phyloP scores from a whole-genome alignment of 2,888 invertebrate genomes.

The Linnaemya tessellans region DNA sequence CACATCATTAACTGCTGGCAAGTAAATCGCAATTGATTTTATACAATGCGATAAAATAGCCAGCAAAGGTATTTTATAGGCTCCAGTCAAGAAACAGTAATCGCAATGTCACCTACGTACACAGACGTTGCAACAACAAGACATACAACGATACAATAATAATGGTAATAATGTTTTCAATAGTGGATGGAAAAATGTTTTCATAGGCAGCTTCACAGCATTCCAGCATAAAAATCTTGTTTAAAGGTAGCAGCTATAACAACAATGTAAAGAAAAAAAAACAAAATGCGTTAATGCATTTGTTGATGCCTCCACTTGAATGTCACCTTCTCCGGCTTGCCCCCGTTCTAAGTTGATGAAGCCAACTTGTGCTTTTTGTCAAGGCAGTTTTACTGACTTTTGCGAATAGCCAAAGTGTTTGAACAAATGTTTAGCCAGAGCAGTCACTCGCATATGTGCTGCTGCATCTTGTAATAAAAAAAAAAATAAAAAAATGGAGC shows the following conservation, averaged over 20 bases:
- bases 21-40: conserved; percentile 58
- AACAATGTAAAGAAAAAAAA: conserved; percentile 12
- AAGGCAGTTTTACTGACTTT: conserved; percentile 31
- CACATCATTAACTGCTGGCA: neutral
- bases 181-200: too few species aligned
- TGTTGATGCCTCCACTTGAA: conserved; percentile 7
- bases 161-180: conserved; percentile 23
- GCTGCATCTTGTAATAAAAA: conserved; percentile 27
- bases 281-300: conserved; percentile 56
- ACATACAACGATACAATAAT: conserved; percentile 15
- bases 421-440: conserved; percentile 60
- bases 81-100: conserved; percentile 66
- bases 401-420: conserved; percentile 63
- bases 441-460: neutral
- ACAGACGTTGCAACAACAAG: conserved; percentile 35
- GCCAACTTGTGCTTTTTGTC: conserved; percentile 55
- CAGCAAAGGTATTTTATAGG: conserved; percentile 48
- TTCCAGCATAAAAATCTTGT: conserved; percentile 69
- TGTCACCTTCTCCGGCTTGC: neutral
- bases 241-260: conserved; percentile 47
- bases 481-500: conserved; percentile 72
- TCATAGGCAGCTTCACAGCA: conserved; percentile 67
- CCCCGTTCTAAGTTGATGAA: neutral
- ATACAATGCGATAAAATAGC: conserved; percentile 38
- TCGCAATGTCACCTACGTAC: conserved; percentile 70